Conservation (phyloP, 2,888 invertebrate species). For the Adelphocoris suturalis region DNA sequence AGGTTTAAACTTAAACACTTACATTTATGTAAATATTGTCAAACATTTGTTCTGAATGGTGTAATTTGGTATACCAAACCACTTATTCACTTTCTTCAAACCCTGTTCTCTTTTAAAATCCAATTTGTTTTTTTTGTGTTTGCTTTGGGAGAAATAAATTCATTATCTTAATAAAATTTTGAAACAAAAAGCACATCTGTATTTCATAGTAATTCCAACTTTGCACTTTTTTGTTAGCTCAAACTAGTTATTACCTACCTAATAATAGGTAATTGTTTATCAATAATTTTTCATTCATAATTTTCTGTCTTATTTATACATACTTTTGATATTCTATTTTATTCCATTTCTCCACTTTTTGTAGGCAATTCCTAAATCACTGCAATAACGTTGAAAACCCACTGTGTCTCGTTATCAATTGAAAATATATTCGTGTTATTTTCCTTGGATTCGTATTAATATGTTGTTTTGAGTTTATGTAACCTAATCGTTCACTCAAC, state of each 20-base stretch:
- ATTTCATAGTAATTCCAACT: conserved; percentile 6
- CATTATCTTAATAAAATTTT: not conserved
- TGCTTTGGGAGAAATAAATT: not conserved
- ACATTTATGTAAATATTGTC: no score
- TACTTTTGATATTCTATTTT: not conserved
- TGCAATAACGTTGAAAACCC: not conserved
- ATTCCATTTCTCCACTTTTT: not conserved
- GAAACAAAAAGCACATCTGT: not conserved
- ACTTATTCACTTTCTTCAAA: not conserved
- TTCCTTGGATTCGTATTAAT: no score
- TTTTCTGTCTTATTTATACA: not conserved
- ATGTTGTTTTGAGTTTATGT: no score
- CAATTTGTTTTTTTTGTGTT: not conserved
- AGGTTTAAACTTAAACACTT: no score
- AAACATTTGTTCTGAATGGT: not conserved
- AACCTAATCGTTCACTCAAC: no score
- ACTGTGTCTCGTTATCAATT: no score
- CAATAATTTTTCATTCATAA: no score
- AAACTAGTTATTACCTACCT: not conserved
- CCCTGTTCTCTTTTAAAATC: not conserved
- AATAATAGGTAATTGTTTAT: no score
- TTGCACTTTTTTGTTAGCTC: not conserved
- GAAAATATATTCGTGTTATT: no score
- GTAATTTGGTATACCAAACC: not conserved
- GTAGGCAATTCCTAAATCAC: not conserved